phyloP scores from a whole-genome alignment of 2,113 vertebrate species.

The Prolemur simus region DNA sequence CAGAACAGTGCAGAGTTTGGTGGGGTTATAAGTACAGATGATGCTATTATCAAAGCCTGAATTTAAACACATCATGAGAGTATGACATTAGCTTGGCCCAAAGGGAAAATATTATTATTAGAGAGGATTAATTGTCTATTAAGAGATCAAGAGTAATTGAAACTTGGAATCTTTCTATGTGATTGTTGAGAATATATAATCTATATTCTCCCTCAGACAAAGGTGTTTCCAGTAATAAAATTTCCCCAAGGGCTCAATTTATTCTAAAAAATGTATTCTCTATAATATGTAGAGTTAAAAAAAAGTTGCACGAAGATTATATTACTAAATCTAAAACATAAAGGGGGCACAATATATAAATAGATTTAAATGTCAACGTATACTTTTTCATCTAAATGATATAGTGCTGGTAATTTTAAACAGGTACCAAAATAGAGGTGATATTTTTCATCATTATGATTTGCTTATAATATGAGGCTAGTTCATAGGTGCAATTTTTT shows the following conservation, averaged over 20 bases:
- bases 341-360: conserved; percentile 13
- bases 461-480: not conserved
- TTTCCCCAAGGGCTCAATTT: not conserved
- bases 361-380: conserved; percentile 44
- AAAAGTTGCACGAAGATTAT: conserved; percentile 7
- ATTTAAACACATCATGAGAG: not conserved
- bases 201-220: not conserved
- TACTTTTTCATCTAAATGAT: conserved; percentile 5
- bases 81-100: not conserved
- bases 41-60: not conserved
- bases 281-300: not conserved
- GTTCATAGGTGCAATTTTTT: not conserved
- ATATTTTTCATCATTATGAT: conserved; percentile 60
- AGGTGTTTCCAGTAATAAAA: not conserved
- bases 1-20: not conserved
- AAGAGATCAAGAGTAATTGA: not conserved
- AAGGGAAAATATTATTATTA: not conserved
- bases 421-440: not conserved
- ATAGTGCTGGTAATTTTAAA: conserved; percentile 30
- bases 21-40: not conserved
- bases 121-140: not conserved
- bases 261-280: not conserved
- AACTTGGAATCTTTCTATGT: not conserved
- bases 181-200: not conserved
- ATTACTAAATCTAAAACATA: conserved; percentile 46